A percentile compares a stretch with the other conserved stretches of the same genome.
These are phyloP conservation scores for Barypeithes pellucidus DNA, from an alignment of 2,888 invertebrate genomes.

Conservation along the genomic window DNA sequence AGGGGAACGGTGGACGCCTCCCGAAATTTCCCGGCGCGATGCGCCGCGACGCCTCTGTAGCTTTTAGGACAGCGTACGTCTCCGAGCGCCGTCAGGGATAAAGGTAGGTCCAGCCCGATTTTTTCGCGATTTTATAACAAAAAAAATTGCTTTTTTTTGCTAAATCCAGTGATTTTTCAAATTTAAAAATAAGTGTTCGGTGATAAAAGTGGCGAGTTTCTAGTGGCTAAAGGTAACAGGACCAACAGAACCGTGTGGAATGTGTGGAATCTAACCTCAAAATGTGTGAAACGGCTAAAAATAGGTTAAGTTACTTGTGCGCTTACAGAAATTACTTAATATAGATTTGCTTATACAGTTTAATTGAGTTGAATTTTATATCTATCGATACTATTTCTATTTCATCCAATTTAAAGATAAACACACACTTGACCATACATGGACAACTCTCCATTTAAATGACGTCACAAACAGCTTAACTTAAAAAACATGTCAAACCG, in stretches of 20 bases:
- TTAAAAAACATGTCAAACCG: not conserved
- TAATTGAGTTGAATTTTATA: not conserved
- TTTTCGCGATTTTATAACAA: constrained; percentile 35
- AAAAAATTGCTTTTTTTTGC: constrained; percentile 25
- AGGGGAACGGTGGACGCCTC: constrained; percentile 47
- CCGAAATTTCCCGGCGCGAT: constrained; percentile 49
- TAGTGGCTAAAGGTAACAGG: constrained; percentile 22
- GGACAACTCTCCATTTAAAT: not conserved
- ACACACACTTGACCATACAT: not conserved
- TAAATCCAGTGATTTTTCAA: constrained; percentile 7
- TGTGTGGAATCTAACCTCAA: constrained; percentile 48
- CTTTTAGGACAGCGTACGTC: constrained; percentile 69
- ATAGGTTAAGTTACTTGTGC: constrained; percentile 38
- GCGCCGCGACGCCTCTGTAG: constrained; percentile 70
- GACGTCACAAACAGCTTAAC: not conserved
- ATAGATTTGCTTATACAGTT: not conserved
- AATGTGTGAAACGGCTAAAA: constrained; percentile 30
- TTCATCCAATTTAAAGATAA: constrained; percentile 3
- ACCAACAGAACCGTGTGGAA: constrained; percentile 25
- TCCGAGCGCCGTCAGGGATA: constrained; percentile 69
- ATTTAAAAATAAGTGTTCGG: constrained; percentile 15
- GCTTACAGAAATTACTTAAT: constrained; percentile 18
- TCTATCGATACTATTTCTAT: not conserved
- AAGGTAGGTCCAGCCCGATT: constrained; percentile 63
- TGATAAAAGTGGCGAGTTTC: constrained; percentile 32